Conservation (phyloP, 2,113 vertebrate species). For the Eretmochelys imbricata region DNA sequence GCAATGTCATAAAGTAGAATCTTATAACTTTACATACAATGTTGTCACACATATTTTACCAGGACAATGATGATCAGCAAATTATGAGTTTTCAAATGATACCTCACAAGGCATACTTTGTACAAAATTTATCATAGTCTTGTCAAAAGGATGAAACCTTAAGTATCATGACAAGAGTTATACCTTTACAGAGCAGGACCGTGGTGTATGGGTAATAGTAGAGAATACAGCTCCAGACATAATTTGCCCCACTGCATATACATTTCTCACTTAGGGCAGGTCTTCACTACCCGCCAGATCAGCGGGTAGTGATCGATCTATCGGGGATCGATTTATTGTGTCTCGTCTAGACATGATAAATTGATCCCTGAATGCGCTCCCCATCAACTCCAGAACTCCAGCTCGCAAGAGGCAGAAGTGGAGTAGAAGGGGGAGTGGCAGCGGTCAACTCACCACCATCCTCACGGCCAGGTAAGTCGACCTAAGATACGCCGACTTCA, state of each 20-base stretch:
- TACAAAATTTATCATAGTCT: neutral
- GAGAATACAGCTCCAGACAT: neutral
- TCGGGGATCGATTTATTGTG: no score
- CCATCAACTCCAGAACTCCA: no score
- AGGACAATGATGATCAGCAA: neutral
- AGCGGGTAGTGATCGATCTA: no score
- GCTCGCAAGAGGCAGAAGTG: no score
- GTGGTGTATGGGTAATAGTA: neutral
- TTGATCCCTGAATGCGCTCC: no score
- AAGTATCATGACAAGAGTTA: neutral
- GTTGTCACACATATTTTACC: neutral
- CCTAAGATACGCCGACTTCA: no score
- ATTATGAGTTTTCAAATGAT: neutral
- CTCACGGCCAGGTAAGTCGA: no score
- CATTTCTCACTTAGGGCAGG: neutral
- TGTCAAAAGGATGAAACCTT: neutral
- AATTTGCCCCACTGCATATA: neutral
- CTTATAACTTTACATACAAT: neutral
- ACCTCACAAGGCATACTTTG: neutral
- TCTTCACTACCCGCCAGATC: no score
- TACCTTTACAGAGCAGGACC: neutral
- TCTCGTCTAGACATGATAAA: no score
- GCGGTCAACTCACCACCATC: no score
- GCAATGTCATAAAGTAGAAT: neutral
- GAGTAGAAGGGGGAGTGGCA: no score